Evolutionary conservation across 2,113 vertebrate species (phyloP).

Genomic region (Octodon degus): DNA sequence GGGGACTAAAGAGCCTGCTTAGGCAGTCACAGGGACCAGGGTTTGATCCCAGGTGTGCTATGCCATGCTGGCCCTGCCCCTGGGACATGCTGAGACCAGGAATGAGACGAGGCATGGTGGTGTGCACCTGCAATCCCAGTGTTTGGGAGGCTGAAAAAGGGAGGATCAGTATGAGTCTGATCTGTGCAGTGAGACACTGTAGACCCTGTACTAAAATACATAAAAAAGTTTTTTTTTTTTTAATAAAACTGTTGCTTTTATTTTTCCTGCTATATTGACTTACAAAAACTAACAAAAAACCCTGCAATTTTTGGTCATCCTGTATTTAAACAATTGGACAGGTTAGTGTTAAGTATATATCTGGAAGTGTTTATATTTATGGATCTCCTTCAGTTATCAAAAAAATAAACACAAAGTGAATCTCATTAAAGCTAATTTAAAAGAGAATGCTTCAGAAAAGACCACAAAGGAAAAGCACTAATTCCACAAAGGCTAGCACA

Average conservation of each 20-base stretch:
- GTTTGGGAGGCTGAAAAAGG: no score
- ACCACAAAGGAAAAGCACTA: background rate
- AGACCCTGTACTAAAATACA: no score
- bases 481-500: background rate
- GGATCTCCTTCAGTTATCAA: background rate
- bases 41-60: no score
- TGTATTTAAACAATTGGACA: background rate
- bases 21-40: no score
- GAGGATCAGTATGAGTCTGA: no score
- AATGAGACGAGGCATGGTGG: no score
- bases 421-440: background rate
- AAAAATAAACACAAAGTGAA: slow-evolving; percentile 18
- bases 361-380: background rate
- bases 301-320: background rate
- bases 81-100: no score
- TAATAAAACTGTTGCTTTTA: background rate
- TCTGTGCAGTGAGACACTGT: no score
- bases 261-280: background rate
- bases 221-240: no score
- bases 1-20: no score
- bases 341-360: background rate
- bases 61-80: no score
- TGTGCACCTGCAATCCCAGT: no score
- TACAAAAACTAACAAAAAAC: background rate
- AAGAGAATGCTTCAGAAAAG: slow-evolving; percentile 13